Base-by-base conservation (phyloP, 2,113 vertebrate genomes). In the Zapus hudsonius region DNA sequence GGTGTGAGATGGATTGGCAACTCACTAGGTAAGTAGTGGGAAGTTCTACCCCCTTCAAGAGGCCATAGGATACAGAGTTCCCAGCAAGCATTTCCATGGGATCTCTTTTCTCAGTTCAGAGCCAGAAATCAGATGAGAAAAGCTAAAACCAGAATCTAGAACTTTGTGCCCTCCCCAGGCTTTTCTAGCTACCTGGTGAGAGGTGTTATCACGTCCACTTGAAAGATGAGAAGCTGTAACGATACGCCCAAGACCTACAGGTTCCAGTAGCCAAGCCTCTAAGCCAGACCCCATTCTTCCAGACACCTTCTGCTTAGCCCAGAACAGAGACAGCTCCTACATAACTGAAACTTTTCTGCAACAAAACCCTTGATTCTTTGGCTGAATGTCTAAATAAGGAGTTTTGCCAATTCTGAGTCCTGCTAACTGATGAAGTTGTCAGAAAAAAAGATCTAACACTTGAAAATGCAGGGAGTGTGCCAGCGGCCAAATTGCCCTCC, bases 321-420 rank as follows among this genome's bases (percentile, higher is more conserved):
- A 31, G 80, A 59, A 76, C 86, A 40, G 40, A 88, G 86, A 27
- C 81, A 16, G 89, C 11, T 90, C 92, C 82, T 72, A 81, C 82
- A 79, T 87, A 74, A 75, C 81, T 20, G 66, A 87, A 94, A 80
- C 87, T 95, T 96, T 87, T 96, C 95, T 94, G 87, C 93, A 95
- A 93, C 74, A 61, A 85, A 69, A 94, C 76, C n/a, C 88, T 89
- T 91, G 91, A 80, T 94, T 72, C 90, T 92, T 95, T 95, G 93
- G 95, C 95, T 96, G 87, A 92, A 94, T 96, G 94, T 95, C 96
- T 97, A 97, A 97, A 97, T 97, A 96, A 97, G 95, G 97, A 95
- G 95, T 95, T 95, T 96, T 96, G 95, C 96, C 92, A 96, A 96
- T 95, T 94, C 96, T 73, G 88, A 94, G 86, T 89, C 91, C 91